These are phyloP conservation scores for Polydrusus cervinus DNA, from an alignment of 2,888 invertebrate genomes.

Conservation along the genomic window DNA sequence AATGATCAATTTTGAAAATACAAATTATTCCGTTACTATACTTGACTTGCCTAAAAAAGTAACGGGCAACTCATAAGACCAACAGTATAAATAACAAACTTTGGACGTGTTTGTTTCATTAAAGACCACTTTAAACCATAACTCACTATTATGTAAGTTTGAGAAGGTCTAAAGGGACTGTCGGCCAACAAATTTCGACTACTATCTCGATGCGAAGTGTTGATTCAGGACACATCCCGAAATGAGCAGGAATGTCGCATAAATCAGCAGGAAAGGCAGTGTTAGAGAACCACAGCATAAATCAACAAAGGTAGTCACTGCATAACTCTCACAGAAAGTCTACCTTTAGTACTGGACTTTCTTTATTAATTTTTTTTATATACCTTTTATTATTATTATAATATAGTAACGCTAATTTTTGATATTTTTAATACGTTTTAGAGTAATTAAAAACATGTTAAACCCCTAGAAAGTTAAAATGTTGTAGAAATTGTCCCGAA, in stretches of 20 bases:
- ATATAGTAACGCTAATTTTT: too few species aligned
- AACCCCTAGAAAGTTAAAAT: too few species aligned
- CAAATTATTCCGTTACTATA: too few species aligned
- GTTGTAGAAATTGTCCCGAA: too few species aligned
- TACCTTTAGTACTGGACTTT: neutral
- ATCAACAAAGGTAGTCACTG: conserved; percentile 22
- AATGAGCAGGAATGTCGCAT: conserved; percentile 65
- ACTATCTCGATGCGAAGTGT: conserved; percentile 64
- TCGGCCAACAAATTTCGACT: conserved; percentile 52
- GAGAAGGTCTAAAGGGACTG: conserved; percentile 47
- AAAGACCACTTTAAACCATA: conserved; percentile 40
- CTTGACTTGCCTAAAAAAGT: conserved; percentile 9
- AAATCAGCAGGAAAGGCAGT: conserved; percentile 58
- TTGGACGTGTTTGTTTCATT: conserved; percentile 39
- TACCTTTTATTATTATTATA: too few species aligned
- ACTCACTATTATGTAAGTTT: conserved; percentile 50
- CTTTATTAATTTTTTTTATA: too few species aligned
- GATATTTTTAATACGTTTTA: too few species aligned
- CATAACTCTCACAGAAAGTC: neutral
- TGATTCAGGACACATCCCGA: conserved; percentile 66
- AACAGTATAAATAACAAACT: conserved; percentile 42
- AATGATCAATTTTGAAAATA: too few species aligned
- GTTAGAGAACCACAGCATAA: conserved; percentile 35
- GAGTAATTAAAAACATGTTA: too few species aligned
- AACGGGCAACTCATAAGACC: neutral